Conservation (phyloP, 2,113 vertebrate species). For the Lophius piscatorius region DNA sequence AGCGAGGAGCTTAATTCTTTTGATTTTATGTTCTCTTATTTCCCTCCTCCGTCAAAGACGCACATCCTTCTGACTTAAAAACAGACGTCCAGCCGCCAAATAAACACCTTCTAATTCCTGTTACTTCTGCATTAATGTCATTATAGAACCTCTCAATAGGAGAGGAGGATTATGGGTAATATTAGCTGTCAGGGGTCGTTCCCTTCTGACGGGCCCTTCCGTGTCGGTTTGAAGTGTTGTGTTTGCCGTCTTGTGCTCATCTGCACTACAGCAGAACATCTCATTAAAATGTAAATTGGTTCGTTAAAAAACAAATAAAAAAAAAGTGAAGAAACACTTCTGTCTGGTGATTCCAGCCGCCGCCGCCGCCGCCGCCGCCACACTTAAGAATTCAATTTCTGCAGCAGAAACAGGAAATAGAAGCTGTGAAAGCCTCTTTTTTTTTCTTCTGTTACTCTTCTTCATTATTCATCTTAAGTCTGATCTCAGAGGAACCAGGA, state of each 20-base stretch:
- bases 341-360: constrained; percentile 18
- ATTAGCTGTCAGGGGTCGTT: constrained; percentile 19
- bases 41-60: constrained; percentile 7
- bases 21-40: constrained; percentile 52
- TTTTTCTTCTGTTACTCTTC: background rate
- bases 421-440: constrained; percentile 10
- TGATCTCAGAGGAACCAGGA: constrained; percentile 11
- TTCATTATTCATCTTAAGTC: constrained; percentile 39
- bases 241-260: constrained; percentile 29
- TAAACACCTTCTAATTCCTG: constrained; percentile 14
- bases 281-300: constrained; percentile 60
- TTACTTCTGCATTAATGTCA: constrained; percentile 12
- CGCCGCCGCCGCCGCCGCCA: constrained; percentile 12
- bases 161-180: background rate
- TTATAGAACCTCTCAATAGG: constrained; percentile 23
- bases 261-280: constrained; percentile 35
- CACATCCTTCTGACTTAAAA: too few relatives aligned
- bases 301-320: constrained; percentile 32
- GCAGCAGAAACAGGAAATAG: constrained; percentile 10
- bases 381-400: constrained; percentile 9
- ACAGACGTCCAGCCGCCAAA: too few relatives aligned
- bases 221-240: constrained; percentile 26
- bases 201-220: constrained; percentile 4
- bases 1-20: constrained; percentile 58
- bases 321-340: constrained; percentile 1